Base-by-base conservation (phyloP, 2,113 vertebrate genomes). In the Passer domesticus region DNA sequence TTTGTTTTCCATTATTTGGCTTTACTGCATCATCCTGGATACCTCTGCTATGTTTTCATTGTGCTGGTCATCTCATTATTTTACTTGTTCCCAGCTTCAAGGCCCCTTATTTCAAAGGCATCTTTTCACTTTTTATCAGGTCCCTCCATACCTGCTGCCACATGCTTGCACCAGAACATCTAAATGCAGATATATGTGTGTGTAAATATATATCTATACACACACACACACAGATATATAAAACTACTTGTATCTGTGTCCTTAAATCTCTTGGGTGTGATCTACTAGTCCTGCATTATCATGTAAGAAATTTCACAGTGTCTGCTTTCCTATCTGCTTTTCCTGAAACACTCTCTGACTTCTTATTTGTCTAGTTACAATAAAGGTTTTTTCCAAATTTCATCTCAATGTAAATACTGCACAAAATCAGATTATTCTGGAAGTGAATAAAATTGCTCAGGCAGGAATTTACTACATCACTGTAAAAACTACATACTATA, bases 211-310 rank as follows among this genome's bases (percentile, higher is more conserved):
- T 14, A 24, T n/a, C n/a, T 28, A 11, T 6, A 10, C 37, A 39
- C 30, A 55, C 28, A 55, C 23, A 49, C 24, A 50, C 5, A 44
- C 0, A 69, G 2, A 66, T 8, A 28, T 2, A 39, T 13, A 21
- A 79, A 60, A 56, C 17, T 17, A 47, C 10, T 35, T 66, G 11
- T 20, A 46, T 27, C 17, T 49, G 8, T 18, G 7, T n/a, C 35
- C 7, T 2, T 52, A 21, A 43, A 8, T 56, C 39, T 2, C 0
- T 35, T 53, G 14, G 20, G 5, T 44, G 22, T 46, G 49, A 53
- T 77, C 19, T 55, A 27, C 28, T 28, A n/a, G 9, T 46, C 18
- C 49, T 35, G 22, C 12, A 37, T 7, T 49, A 58, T 1, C 5
- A 0, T 20, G 13, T 49, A 66, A 87, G 25, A 77, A 74, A n/a